A percentile compares a stretch with the other conserved stretches of the same genome.
phyloP scores from a whole-genome alignment of 2,888 invertebrate species.

The Tenthredo distinguenda region DNA sequence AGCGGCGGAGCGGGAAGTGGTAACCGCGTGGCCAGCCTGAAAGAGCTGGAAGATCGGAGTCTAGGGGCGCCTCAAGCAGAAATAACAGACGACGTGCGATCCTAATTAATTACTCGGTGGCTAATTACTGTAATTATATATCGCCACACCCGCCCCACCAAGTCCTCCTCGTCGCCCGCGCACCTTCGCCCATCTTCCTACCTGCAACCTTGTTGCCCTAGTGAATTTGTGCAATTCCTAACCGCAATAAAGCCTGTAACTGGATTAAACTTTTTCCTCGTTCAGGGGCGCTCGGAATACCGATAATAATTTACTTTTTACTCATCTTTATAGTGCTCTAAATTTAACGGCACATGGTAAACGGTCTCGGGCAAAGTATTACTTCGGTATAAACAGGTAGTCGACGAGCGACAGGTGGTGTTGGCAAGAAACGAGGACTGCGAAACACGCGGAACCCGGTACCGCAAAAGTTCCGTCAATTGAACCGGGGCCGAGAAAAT shows the following conservation, averaged over 20 bases:
- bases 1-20: slow-evolving; percentile 47
- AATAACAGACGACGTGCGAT: slow-evolving; percentile 73
- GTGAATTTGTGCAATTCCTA: background rate
- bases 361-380: slow-evolving; percentile 15
- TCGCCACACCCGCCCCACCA: slow-evolving; percentile 66
- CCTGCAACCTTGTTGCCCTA: background rate
- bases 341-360: slow-evolving; percentile 64
- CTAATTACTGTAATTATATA: slow-evolving; percentile 73
- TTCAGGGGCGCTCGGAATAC: background rate
- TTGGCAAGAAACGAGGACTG: slow-evolving; percentile 64
- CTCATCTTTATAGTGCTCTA: slow-evolving; percentile 63
- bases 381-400: slow-evolving; percentile 52
- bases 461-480: background rate
- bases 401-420: slow-evolving; percentile 70
- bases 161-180: slow-evolving; percentile 31
- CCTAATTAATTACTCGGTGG: slow-evolving; percentile 73
- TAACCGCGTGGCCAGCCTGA: slow-evolving; percentile 26
- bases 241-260: background rate
- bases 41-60: slow-evolving; percentile 24
- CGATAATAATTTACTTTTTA: background rate
- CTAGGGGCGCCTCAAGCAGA: slow-evolving; percentile 58
- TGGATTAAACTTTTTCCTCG: background rate
- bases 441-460: slow-evolving; percentile 35
- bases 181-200: slow-evolving; percentile 7
- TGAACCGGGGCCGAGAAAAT: slow-evolving; percentile 2